These are phyloP conservation scores for Drosophila diplacantha DNA, from an alignment of 2,888 invertebrate genomes.

Conservation along the genomic window DNA sequence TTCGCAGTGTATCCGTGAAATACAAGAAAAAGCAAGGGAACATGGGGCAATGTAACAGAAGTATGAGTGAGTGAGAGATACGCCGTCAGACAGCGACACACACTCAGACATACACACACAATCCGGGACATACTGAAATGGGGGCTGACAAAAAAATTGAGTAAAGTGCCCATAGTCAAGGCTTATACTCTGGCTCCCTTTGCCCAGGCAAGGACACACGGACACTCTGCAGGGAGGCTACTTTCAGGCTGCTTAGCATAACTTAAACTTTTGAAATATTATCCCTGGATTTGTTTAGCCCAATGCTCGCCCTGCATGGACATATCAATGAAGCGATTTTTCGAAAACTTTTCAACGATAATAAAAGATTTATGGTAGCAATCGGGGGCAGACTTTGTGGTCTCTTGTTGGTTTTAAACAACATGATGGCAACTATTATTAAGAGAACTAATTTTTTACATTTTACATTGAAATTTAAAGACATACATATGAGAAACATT, in stretches of 20 bases:
- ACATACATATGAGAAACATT: no score
- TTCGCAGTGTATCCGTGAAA: constrained; percentile 10
- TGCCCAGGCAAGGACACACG: background rate
- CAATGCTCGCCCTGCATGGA: constrained; percentile 3
- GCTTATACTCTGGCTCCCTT: constrained; percentile 6
- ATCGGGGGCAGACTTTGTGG: background rate
- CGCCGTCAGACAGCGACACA: constrained; percentile 5
- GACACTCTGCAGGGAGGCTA: constrained; percentile 12
- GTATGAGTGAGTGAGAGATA: constrained; percentile 13
- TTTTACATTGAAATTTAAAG: background rate
- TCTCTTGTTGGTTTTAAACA: background rate
- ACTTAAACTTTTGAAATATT: constrained; percentile 32
- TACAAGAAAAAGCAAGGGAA: constrained; percentile 14
- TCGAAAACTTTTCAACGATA: constrained; percentile 6
- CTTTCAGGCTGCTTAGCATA: constrained; percentile 33
- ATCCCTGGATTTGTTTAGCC: constrained; percentile 23
- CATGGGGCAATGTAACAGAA: constrained; percentile 27
- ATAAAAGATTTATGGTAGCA: background rate
- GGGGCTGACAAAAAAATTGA: constrained; percentile 28
- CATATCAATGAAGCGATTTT: constrained; percentile 21
- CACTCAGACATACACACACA: constrained; percentile 11
- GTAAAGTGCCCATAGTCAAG: constrained; percentile 26
- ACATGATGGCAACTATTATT: no score
- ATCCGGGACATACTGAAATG: constrained; percentile 8
- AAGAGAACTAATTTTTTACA: background rate